Base-by-base conservation (phyloP, 2,113 vertebrate genomes). In the Poeciliopsis prolifica region DNA sequence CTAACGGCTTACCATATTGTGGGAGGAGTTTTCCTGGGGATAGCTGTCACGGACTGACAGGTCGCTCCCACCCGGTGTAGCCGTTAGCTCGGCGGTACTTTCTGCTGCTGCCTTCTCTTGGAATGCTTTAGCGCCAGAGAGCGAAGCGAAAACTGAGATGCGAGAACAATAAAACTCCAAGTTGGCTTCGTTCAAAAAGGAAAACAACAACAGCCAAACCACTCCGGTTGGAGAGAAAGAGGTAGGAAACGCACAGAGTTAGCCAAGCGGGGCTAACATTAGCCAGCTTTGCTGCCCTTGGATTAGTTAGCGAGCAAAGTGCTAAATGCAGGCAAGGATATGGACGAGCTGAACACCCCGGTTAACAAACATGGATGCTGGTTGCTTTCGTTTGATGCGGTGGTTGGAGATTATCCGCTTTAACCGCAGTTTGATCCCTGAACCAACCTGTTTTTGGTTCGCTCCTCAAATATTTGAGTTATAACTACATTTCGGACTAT, bases 371-470 rank as follows among this genome's bases (percentile, higher is more conserved):
- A 91, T 90, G 91, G 89, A 89, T 84, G 88, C 87, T 77, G 65
- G 68, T 54, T 67, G 72, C 70, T 77, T 75, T 40, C 15, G 65
- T 89, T 71, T 81, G 83, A 86, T 80, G 82, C 79, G 30, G 42
- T 62, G 78, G 22, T 79, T 70, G 71, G 84, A 91, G 89, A 90
- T 92, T 92, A 92, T 91, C 88, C 74, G 80, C 89, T 87, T 85
- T 89, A 89, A 74, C 75, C 51, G 3, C 33, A 68, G 37, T 35
- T 64, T 83, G 76, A 74, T 62, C 73, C 76, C 61, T 67, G 22
- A 78, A 68, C 48, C 26, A 66, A 74, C 83, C 61, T 15, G 6
- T 48, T 48, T 19, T 17, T 48, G 44, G 44, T 48, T 15, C 40
- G 13, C 2, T 30, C 12, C 15, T 28, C 10, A 58, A 26, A 58